Base-by-base conservation (phyloP, 2,888 invertebrate species). In the Phymatocera aterrima region DNA sequence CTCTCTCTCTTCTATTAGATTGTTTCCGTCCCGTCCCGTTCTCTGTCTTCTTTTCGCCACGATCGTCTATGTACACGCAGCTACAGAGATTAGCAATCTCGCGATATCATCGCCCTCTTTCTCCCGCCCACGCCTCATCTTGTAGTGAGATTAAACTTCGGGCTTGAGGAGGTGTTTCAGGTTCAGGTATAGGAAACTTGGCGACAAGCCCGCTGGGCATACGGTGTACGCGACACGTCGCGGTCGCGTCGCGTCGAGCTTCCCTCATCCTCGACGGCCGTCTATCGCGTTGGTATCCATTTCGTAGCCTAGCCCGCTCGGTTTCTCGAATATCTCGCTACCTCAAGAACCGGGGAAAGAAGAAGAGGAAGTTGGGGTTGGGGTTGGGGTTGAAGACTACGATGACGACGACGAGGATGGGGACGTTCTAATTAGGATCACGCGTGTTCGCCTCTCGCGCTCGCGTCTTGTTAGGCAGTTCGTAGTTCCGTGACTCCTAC, bases 391-490 rank as follows among this genome's bases (percentile, higher is more conserved):
- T 43, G 46, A 57, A 15, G 12, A 57, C 15, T 10, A 57, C 12
- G 65, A 43, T 15, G 40, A 43, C 65, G 70, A 48, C 21, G 72
- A 72, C 43, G 72, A 24, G 57, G 54, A 34, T 51, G 57, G 40
- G 75, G 75, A 75, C 84, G 88, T 88, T 87, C 89, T 90, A 90
- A 90, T 90, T 90, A 90, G 89, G 88, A 90, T 89, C 89, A 90
- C 88, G 90, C 88, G 87, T 89, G 89, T 89, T 88, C 83, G 82
- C 82, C 83, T 85, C 85, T 82, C 82, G 79, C 75, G 80, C n/a
- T n/a, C 83, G 81, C 46, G 74, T 78, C 78, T 78, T 78, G 78
- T 78, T 75, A 74, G 72, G 72, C 78, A 75, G 78, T 78, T 78
- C 15, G 40, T 37, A 75, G 75, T 57, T 75, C 72, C 78, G 31